phyloP scores from a whole-genome alignment of 2,113 vertebrate genomes.

The Hypocryptadius cinnamomeus region DNA sequence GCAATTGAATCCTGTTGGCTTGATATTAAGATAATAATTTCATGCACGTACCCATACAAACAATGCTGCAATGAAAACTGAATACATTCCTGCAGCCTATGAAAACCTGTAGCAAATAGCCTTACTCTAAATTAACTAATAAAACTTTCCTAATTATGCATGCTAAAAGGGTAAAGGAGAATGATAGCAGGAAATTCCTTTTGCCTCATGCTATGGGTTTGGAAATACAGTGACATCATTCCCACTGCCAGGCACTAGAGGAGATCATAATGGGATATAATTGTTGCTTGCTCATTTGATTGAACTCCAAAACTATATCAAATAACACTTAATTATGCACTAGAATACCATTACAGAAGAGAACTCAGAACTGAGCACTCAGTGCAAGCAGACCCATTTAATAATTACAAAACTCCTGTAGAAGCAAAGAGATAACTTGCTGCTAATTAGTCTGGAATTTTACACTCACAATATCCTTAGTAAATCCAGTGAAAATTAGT shows the following conservation, averaged over 20 bases:
- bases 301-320: slow-evolving; percentile 75
- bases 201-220: slow-evolving; percentile 56
- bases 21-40: slow-evolving; percentile 71
- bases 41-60: slow-evolving; percentile 56
- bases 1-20: slow-evolving; percentile 58
- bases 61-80: slow-evolving; percentile 55
- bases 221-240: slow-evolving; percentile 54
- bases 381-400: slow-evolving; percentile 68
- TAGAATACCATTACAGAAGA: slow-evolving; percentile 60
- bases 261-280: slow-evolving; percentile 69
- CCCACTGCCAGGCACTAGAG: slow-evolving; percentile 57
- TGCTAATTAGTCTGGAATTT: slow-evolving; percentile 74
- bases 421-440: slow-evolving; percentile 67
- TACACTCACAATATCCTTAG: slow-evolving; percentile 62
- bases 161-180: slow-evolving; percentile 62
- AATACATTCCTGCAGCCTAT: slow-evolving; percentile 58
- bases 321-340: slow-evolving; percentile 75
- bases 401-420: slow-evolving; percentile 65
- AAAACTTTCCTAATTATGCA: slow-evolving; percentile 71
- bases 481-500: slow-evolving; percentile 71
- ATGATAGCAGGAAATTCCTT: slow-evolving; percentile 70
- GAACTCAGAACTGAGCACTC: slow-evolving; percentile 57
- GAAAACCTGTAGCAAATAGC: slow-evolving; percentile 56
- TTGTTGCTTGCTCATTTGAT: slow-evolving; percentile 76
- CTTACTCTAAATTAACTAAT: slow-evolving; percentile 65